Percentiles rank a stretch among this genome's conserved stretches.
These are phyloP conservation scores for Dastarcus helophoroides DNA, from an alignment of 2,888 invertebrate species.

Conservation along the genomic window DNA sequence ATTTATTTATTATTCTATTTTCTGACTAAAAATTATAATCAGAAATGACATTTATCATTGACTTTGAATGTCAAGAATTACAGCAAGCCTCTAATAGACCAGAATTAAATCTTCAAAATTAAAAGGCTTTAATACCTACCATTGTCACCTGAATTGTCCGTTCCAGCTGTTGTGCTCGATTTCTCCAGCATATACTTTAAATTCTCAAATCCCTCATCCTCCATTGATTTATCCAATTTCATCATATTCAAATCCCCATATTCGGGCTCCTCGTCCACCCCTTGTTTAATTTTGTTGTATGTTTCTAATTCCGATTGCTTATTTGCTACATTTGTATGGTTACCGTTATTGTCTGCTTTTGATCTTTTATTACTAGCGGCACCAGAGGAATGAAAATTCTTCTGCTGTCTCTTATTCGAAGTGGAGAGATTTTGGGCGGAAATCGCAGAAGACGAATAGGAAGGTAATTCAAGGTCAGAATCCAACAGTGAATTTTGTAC, in stretches of 20 bases:
- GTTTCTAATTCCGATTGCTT: slow-evolving; percentile 7
- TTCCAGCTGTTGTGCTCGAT: slow-evolving; percentile 6
- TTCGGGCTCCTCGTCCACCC: slow-evolving; percentile 10
- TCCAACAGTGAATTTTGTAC: slow-evolving; percentile 21
- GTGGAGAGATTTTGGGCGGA: slow-evolving; percentile 9
- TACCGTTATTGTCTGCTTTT: slow-evolving; percentile 12
- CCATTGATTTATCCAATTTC: slow-evolving; percentile 10
- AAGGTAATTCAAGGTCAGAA: slow-evolving; percentile 24
- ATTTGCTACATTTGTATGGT: slow-evolving; percentile 5
- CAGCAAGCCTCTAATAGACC: no score
- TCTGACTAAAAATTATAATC: no score
- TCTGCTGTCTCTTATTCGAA: slow-evolving; percentile 4
- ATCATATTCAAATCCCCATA: slow-evolving; percentile 14
- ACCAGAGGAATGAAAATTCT: not conserved
- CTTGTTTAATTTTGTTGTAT: no score
- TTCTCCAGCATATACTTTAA: slow-evolving; percentile 11
- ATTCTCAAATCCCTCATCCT: slow-evolving; percentile 12
- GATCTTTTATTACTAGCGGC: slow-evolving; percentile 10
- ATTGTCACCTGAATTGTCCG: slow-evolving; percentile 10
- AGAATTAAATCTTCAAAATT: not conserved
- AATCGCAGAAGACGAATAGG: slow-evolving; percentile 1
- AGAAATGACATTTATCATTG: no score
- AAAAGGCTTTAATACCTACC: slow-evolving; percentile 7
- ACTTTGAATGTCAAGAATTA: no score
- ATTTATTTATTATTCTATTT: no score